phyloP scores from a whole-genome alignment of 2,113 vertebrate genomes.

The Uria lomvia region DNA sequence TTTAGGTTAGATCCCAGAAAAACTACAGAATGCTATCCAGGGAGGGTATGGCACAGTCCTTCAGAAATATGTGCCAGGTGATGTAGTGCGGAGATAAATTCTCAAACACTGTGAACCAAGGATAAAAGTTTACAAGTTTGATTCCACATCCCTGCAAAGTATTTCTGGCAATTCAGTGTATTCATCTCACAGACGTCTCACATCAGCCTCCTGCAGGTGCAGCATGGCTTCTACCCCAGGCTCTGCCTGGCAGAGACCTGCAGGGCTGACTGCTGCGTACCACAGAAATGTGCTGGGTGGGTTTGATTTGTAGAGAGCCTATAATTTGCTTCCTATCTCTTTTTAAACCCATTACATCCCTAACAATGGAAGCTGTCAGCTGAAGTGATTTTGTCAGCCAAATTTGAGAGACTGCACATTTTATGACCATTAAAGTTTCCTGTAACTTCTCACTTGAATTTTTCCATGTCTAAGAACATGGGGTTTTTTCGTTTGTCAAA shows the following conservation, averaged over 20 bases:
- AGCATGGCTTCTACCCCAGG: background rate
- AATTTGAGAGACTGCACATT: constrained; percentile 13
- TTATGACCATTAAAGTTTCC: constrained; percentile 41
- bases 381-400: constrained; percentile 38
- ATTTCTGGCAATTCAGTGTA: background rate
- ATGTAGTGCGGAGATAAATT: background rate
- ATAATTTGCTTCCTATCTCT: constrained; percentile 31
- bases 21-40: background rate
- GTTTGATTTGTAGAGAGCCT: constrained; percentile 32
- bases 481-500: background rate
- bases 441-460: constrained; percentile 5
- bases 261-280: background rate
- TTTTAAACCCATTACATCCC: constrained; percentile 14
- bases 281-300: background rate
- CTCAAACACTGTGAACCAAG: background rate
- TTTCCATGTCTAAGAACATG: background rate
- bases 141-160: background rate
- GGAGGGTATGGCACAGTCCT: background rate
- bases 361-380: constrained; percentile 42
- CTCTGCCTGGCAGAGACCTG: background rate
- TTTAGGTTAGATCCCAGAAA: background rate
- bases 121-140: background rate
- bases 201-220: background rate
- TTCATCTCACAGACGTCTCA: background rate
- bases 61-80: background rate